A percentile compares a stretch with the other conserved stretches of the same genome.
Conservation (phyloP, 1,140 invertebrate species). For the Eurosta solidaginis region DNA sequence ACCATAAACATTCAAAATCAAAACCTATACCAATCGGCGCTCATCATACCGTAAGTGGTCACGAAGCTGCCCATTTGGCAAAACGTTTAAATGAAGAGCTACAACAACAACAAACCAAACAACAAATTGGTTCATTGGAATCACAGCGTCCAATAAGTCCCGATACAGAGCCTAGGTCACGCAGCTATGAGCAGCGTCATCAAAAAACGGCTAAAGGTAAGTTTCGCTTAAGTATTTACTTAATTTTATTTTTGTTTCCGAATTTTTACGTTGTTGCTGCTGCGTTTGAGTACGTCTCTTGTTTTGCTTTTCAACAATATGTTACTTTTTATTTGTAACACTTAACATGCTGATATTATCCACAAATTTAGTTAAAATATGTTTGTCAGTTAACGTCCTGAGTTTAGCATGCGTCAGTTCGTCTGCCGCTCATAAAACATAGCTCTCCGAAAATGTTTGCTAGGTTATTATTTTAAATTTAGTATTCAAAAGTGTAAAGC, state of each 20-base stretch:
- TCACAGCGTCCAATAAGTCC: conserved; percentile 59
- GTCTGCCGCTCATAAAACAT: no score
- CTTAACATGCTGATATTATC: neutral
- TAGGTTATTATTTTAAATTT: no score
- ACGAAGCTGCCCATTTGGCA: conserved; percentile 76
- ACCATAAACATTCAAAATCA: conserved; percentile 52
- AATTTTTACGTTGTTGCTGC: conserved; percentile 14
- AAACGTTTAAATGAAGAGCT: conserved; percentile 73
- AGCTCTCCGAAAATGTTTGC: no score
- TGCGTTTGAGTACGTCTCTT: conserved; percentile 19
- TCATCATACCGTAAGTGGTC: conserved; percentile 75
- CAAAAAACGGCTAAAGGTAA: conserved; percentile 65
- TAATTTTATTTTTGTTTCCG: no score
- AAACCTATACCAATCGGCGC: conserved; percentile 72
- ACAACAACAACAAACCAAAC: conserved; percentile 63
- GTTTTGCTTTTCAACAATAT: conserved; percentile 11
- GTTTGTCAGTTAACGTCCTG: no score
- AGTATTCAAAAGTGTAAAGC: no score
- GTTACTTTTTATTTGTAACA: neutral
- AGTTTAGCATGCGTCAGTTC: no score
- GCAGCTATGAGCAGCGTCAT: conserved; percentile 68
- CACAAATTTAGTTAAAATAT: neutral
- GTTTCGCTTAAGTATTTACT: neutral
- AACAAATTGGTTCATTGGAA: conserved; percentile 60
- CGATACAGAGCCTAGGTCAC: conserved; percentile 65